These are phyloP conservation scores for Sylvilagus bachmani DNA, from an alignment of 2,113 vertebrate species.

Conservation along the genomic window DNA sequence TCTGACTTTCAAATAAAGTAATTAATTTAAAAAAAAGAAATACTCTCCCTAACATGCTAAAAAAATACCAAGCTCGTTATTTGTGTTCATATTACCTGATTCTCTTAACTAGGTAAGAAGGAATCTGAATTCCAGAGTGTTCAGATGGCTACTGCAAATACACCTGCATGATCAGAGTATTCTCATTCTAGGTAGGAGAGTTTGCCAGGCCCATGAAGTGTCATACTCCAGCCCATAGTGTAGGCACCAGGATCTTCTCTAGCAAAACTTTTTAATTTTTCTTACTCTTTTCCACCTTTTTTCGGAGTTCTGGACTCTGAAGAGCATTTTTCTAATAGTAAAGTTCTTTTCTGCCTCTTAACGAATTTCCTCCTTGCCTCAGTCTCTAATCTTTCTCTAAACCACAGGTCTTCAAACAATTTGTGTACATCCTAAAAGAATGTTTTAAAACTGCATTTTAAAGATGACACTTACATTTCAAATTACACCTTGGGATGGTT, in stretches of 20 bases:
- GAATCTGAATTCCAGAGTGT: constrained; percentile 17
- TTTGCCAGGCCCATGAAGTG: neutral
- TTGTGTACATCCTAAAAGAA: neutral
- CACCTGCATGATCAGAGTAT: neutral
- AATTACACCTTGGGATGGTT: neutral
- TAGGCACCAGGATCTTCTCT: neutral
- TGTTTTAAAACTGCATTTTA: neutral
- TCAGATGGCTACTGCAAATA: neutral
- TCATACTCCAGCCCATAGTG: neutral
- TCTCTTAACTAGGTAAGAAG: neutral
- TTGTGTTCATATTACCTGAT: neutral
- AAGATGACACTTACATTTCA: neutral
- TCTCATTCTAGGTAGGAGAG: neutral
- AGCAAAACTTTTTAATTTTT: neutral
- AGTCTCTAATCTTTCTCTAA: constrained; percentile 14
- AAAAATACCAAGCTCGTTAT: neutral
- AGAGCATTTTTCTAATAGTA: neutral
- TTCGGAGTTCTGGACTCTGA: neutral
- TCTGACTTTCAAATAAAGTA: too few species aligned
- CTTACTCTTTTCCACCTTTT: neutral
- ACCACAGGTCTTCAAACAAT: neutral
- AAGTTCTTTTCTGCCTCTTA: neutral
- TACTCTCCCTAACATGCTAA: neutral
- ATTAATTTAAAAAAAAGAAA: neutral
- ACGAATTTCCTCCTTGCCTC: neutral